Evolutionary conservation across 2,888 invertebrate genomes (phyloP), one percentile per base, ranked within the genome.

Genomic region (Nycteola revayana): DNA sequence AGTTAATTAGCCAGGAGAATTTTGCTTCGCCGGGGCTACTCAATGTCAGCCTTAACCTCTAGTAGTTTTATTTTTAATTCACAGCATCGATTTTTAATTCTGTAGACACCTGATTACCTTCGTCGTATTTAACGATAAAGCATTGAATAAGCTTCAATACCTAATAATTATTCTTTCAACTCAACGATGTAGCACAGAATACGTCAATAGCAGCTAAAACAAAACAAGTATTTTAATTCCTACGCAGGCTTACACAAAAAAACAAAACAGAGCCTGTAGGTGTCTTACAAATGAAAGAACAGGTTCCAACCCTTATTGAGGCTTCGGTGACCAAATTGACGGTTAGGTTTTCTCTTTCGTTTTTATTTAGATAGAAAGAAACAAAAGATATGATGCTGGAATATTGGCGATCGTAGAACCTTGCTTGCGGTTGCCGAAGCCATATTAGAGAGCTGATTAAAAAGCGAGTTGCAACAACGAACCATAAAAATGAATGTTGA

Each of bases 351-450:
- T 68, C 62, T 45, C 46, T 57, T 36, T 60, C 51, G 10, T 14
- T 9, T 28, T 37, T 39, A 23, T 29, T 20, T 18, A 3, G 46
- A 37, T 43, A 33, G 62, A 70, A 41, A 29, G 38, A 40, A 66
- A 69, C 33, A 35, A 10, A 9, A 21, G 14, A 32, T 32, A 26
- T 36, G 10, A 34, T 36, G 39, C 35, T 48, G 27, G 38, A 49
- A 52, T 57, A 60, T 46, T 47, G 40, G 48, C 44, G 36, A 35
- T 54, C 42, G 36, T 28, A 28, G 27, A 42, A 48, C 40, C 48
- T 36, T 41, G 48, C 52, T 70, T 82, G 85, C 65, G 84, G 85
- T 83, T 61, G 60, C 59, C 51, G 79, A 84, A 82, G 78, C 80
- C 80, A 67, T 80, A 76, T 57, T 62, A 52, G 29, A 37, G 33